These are phyloP conservation scores for Diadegma fenestrale DNA, from an alignment of 2,888 invertebrate species.

Conservation along the genomic window DNA sequence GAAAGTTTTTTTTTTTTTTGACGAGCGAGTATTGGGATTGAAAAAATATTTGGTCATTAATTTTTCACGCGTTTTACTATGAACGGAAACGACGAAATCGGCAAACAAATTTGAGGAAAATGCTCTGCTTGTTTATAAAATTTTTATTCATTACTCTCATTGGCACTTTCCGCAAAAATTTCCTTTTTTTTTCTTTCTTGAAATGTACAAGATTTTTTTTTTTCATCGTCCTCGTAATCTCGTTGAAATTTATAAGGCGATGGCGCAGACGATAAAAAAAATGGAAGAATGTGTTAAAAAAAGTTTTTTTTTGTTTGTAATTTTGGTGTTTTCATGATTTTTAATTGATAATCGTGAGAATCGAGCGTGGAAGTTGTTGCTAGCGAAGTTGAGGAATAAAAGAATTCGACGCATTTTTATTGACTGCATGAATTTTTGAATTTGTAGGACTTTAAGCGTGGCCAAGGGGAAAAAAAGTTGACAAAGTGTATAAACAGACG, in stretches of 20 bases:
- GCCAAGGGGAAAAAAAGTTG: conserved; percentile 41
- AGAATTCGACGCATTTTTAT: neutral
- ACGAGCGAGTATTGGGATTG: conserved; percentile 35
- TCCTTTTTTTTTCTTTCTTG: neutral
- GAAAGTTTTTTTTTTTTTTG: neutral
- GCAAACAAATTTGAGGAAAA: neutral
- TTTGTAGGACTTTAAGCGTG: conserved; percentile 29
- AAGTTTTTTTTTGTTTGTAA: neutral
- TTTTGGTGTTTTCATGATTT: neutral
- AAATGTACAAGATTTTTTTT: neutral
- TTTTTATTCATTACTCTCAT: conserved; percentile 12
- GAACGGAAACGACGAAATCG: neutral
- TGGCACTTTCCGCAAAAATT: conserved; percentile 34
- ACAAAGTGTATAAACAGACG: conserved; percentile 14
- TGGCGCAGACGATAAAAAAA: conserved; percentile 44
- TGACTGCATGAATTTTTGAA: neutral
- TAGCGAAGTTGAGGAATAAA: conserved; percentile 38
- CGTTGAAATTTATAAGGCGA: conserved; percentile 20
- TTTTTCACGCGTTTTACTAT: neutral
- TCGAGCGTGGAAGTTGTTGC: conserved; percentile 47
- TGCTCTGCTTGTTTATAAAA: neutral
- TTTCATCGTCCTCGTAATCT: conserved; percentile 30
- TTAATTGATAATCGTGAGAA: conserved; percentile 15
- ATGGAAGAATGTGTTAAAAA: conserved; percentile 39
- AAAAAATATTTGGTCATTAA: conserved; percentile 10